Evolutionary conservation across 2,888 invertebrate species (phyloP), one percentile per base, ranked within the genome.

Genomic region (Phyto melanocephala): DNA sequence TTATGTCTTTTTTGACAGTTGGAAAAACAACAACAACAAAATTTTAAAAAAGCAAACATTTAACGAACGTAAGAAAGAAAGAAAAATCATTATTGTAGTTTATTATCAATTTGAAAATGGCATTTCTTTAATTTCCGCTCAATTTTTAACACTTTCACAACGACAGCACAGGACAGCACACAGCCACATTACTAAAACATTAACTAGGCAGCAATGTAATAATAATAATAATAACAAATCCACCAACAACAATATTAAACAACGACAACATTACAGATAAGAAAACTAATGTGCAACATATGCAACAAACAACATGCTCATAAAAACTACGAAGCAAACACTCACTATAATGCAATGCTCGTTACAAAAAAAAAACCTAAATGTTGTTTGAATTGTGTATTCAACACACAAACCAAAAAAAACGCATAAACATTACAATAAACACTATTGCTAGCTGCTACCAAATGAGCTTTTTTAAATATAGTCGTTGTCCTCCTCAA

Each of bases 61-160:
- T 35, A 77, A 37, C 54, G 54, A 54, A 28, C 28, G 6, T 28
- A 70, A 54, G 70, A n/a, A n/a, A n/a, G n/a, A 67, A 50, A 17
- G 33, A 50, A 79, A 72, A 74, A 72, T 80, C 60, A 80, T 80
- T 80, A 80, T 72, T 80, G 65, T 60, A 60, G 50, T 79, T 82
- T 71, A 84, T 84, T 81, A 78, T 81, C 78, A 83, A 83, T 83
- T 83, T 83, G 42, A 81, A 84, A 83, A 84, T 81, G 81, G 72
- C 62, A 76, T 85, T 82, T 82, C 83, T 84, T 85, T 84, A 86
- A 86, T 86, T 85, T 86, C 85, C 85, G 85, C 79, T 85, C 85
- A 85, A 85, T 86, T 86, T 86, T 85, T 84, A 86, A 85, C 86
- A 86, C 86, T 86, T 86, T 86, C 86, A 85, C 86, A 84, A 78